Evolutionary conservation across 1,140 invertebrate species (phyloP).

Genomic region (Drosophila bocki): DNA sequence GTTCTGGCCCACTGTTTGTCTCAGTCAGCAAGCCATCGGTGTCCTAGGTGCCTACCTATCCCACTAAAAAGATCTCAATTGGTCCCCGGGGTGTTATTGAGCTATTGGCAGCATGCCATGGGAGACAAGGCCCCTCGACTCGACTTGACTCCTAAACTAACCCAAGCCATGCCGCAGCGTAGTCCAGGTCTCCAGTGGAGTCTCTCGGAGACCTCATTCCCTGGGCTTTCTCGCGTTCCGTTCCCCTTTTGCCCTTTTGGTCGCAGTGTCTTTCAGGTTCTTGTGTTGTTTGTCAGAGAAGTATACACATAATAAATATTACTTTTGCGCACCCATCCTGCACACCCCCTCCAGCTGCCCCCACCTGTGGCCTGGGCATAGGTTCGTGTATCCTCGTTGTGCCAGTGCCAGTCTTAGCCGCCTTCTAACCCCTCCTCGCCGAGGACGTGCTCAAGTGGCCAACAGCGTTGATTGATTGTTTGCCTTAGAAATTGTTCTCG

Average conservation of each 20-base stretch:
- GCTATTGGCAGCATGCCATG: constrained; percentile 76
- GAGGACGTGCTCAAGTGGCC: constrained; percentile 72
- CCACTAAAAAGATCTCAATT: constrained; percentile 77
- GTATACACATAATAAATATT: constrained; percentile 77
- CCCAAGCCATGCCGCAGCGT: constrained; percentile 17
- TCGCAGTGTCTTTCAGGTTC: constrained; percentile 14
- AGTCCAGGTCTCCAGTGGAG: constrained; percentile 43
- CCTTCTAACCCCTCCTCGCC: not conserved
- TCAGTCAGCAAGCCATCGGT: constrained; percentile 23
- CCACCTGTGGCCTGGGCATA: constrained; percentile 35
- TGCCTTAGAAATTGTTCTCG: constrained; percentile 68
- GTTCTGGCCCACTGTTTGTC: constrained; percentile 18
- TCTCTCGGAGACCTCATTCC: constrained; percentile 43
- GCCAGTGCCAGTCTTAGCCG: constrained; percentile 21
- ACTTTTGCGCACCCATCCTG: constrained; percentile 66
- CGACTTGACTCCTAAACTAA: constrained; percentile 18
- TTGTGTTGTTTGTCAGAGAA: constrained; percentile 66
- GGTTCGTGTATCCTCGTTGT: constrained; percentile 48
- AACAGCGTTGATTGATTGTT: constrained; percentile 77
- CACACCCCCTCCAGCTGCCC: not conserved
- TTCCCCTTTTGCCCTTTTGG: constrained; percentile 41
- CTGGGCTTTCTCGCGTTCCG: constrained; percentile 31
- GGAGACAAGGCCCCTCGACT: constrained; percentile 38
- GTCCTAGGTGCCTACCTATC: constrained; percentile 58
- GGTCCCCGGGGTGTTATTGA: constrained; percentile 80